phyloP scores from a whole-genome alignment of 2,113 vertebrate species.

The Aldabrachelys gigantea region DNA sequence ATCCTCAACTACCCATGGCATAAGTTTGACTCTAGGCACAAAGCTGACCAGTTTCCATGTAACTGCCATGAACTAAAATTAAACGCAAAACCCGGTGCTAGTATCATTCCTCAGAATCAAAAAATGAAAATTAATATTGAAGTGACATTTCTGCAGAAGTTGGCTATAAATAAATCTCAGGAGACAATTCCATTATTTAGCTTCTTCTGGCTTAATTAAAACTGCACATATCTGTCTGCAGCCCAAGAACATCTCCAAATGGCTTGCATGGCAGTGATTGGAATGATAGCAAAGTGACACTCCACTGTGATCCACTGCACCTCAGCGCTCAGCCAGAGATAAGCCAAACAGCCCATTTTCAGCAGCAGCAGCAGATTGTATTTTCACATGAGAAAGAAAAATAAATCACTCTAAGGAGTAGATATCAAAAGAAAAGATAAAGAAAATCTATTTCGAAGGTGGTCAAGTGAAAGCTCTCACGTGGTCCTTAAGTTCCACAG shows the following conservation, averaged over 20 bases:
- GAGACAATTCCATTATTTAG: constrained; percentile 60
- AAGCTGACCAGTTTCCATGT: background rate
- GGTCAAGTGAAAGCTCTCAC: background rate
- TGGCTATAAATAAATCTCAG: constrained; percentile 41
- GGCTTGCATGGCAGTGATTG: background rate
- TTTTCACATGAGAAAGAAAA: background rate
- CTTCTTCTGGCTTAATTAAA: constrained; percentile 60
- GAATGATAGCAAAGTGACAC: background rate
- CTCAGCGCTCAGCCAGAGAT: background rate
- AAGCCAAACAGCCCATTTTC: constrained; percentile 9
- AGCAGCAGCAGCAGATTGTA: background rate
- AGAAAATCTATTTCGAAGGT: background rate
- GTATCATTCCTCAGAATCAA: rapidly evolving
- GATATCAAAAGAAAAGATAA: background rate
- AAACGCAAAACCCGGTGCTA: background rate
- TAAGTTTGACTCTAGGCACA: rapidly evolving
- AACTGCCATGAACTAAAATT: background rate
- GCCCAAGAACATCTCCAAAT: constrained; percentile 22
- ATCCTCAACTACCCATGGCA: rapidly evolving
- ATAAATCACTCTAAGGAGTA: background rate
- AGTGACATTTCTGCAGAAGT: constrained; percentile 3
- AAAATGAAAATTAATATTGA: background rate
- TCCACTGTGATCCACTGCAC: constrained; percentile 29
- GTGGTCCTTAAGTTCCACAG: background rate
- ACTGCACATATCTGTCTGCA: constrained; percentile 49